Evolutionary conservation across 1,140 invertebrate genomes (phyloP).

Genomic region (Brachionus koreanus): DNA sequence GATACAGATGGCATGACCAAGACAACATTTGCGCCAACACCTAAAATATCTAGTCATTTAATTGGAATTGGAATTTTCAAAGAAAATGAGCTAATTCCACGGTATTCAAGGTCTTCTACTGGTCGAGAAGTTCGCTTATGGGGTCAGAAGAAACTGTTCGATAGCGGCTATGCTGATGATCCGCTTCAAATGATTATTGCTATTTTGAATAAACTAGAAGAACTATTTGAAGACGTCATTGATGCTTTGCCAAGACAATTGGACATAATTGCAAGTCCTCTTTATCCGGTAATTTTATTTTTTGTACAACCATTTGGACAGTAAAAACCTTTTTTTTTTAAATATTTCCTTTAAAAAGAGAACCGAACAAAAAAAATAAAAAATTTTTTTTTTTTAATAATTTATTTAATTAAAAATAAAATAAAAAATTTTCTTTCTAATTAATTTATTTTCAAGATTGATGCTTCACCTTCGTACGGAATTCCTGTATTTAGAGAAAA

Average conservation of each 20-base stretch:
- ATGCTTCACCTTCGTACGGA: constrained; percentile 3
- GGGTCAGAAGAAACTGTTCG: neutral
- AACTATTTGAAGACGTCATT: neutral
- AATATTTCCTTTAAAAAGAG: neutral
- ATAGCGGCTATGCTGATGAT: neutral
- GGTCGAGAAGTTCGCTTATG: neutral
- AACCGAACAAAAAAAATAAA: neutral
- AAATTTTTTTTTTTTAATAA: neutral
- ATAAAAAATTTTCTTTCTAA: too few species aligned
- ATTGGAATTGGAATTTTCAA: constrained; percentile 19
- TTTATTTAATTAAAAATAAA: neutral
- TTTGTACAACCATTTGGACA: neutral
- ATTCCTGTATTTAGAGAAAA: constrained; percentile 23
- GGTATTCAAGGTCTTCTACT: neutral
- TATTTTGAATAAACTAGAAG: constrained; percentile 1
- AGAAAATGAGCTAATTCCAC: neutral
- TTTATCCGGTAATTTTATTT: constrained; percentile 20
- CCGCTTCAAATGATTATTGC: neutral
- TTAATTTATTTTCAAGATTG: neutral
- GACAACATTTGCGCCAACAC: neutral
- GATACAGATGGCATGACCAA: neutral
- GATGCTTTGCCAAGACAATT: constrained; percentile 30
- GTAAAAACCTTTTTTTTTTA: neutral
- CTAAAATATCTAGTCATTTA: neutral
- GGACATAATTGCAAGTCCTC: constrained; percentile 17